Evolutionary conservation across 2,797 vertebrate genomes (phyloP).

Genomic region (Eulemur coronatus): DNA sequence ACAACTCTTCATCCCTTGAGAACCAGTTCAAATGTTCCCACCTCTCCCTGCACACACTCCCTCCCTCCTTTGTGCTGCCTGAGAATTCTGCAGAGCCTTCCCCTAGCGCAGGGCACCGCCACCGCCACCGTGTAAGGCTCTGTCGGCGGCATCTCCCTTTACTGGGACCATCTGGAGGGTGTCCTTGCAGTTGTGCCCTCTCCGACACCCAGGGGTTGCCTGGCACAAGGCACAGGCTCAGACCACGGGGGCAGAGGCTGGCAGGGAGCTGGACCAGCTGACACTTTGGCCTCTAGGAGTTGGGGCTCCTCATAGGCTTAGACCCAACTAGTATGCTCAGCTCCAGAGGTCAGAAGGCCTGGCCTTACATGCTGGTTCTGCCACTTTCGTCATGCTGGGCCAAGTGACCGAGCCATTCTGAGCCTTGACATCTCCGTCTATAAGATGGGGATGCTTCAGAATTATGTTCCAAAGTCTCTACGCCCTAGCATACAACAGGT

Average conservation of each 20-base stretch:
- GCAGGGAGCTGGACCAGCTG: not conserved
- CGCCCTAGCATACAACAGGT: not conserved
- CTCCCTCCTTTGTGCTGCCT: no score
- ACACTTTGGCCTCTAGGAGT: not conserved
- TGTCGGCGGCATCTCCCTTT: not conserved
- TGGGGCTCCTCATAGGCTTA: not conserved
- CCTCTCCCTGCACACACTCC: not conserved
- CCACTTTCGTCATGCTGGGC: not conserved
- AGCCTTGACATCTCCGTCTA: not conserved
- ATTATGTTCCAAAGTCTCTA: not conserved
- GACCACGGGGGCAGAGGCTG: not conserved
- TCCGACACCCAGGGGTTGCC: not conserved
- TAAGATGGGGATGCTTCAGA: not conserved
- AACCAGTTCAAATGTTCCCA: not conserved
- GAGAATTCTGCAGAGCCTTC: not conserved
- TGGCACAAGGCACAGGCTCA: not conserved
- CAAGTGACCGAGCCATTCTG: not conserved
- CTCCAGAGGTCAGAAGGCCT: not conserved
- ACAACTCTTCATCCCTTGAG: not conserved
- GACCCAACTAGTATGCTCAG: not conserved
- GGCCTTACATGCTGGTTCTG: not conserved
- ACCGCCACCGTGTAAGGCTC: rapidly evolving
- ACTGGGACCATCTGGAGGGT: not conserved
- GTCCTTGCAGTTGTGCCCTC: rapidly evolving
- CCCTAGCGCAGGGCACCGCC: not conserved